Evolutionary conservation across 2,113 vertebrate genomes (phyloP).

Genomic region (Seriola rivoliana): DNA sequence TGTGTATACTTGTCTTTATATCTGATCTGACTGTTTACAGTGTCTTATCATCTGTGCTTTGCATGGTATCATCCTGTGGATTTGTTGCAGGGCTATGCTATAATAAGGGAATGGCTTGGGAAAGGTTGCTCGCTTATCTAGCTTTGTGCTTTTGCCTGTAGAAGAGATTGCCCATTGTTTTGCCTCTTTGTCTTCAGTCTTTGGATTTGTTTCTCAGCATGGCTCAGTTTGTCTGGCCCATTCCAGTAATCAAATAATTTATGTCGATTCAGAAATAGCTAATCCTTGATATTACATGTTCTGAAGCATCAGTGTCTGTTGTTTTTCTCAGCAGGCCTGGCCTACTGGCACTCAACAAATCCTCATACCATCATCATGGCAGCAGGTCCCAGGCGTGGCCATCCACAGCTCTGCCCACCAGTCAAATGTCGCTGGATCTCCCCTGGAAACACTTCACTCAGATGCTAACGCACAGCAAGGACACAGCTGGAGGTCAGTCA

Average conservation of each 20-base stretch:
- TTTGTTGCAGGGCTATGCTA: constrained; percentile 74
- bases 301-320: constrained; percentile 31
- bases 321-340: constrained; percentile 92
- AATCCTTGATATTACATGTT: neutral
- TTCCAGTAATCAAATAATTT: constrained; percentile 35
- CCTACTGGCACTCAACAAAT: constrained; percentile 97
- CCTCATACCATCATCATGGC: constrained; percentile 96
- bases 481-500: constrained; percentile 92
- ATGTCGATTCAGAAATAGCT: neutral
- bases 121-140: constrained; percentile 71
- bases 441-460: constrained; percentile 85
- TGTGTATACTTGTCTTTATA: constrained; percentile 51
- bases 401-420: constrained; percentile 93
- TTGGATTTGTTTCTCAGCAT: constrained; percentile 70
- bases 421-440: constrained; percentile 86
- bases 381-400: constrained; percentile 95
- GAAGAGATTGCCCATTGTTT: constrained; percentile 55
- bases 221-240: constrained; percentile 62
- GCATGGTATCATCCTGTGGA: constrained; percentile 73
- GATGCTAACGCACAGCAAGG: constrained; percentile 88
- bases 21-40: constrained; percentile 53
- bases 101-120: constrained; percentile 76
- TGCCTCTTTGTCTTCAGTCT: constrained; percentile 49
- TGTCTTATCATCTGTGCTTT: constrained; percentile 70
- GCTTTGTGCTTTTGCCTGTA: constrained; percentile 71